A percentile compares a stretch with the other conserved stretches of the same genome.
phyloP scores from a whole-genome alignment of 92 coral and sea anemone genomes.

The Porites lobata region DNA sequence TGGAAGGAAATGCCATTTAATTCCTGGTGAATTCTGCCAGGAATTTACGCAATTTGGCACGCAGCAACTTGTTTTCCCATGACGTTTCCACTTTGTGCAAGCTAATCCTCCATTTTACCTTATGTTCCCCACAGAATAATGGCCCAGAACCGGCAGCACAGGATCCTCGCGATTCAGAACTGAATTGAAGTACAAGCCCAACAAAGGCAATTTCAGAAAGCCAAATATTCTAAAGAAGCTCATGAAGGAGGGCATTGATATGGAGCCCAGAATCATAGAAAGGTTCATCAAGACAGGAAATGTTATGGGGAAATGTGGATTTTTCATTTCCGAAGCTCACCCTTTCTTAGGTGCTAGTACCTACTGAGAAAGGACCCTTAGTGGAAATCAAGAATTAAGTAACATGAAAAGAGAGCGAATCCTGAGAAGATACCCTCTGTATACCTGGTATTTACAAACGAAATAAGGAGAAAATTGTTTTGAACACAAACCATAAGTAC shows the following conservation, averaged over 20 bases:
- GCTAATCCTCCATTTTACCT: conserved; percentile 15
- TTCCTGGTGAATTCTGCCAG: too few relatives aligned
- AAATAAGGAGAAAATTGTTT: conserved; percentile 13
- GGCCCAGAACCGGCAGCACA: conserved; percentile 29
- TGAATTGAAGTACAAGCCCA: conserved; percentile 44
- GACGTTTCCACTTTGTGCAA: too few relatives aligned
- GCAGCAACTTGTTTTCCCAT: too few relatives aligned
- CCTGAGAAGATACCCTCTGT: conserved; percentile 32
- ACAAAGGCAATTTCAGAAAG: conserved; percentile 58
- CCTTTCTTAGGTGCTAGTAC: conserved; percentile 71
- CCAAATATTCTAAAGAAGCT: conserved; percentile 29
- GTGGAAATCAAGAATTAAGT: neutral
- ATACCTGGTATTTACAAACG: conserved; percentile 39
- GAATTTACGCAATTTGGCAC: too few relatives aligned
- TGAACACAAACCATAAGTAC: conserved; percentile 61
- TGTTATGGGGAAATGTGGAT: conserved; percentile 48
- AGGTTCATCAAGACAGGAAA: conserved; percentile 45
- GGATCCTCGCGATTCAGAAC: conserved; percentile 8
- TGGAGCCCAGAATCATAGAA: conserved; percentile 58
- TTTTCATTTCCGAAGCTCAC: conserved; percentile 56
- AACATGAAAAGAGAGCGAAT: conserved; percentile 40
- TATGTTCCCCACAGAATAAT: conserved; percentile 49
- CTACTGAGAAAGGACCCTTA: conserved; percentile 30
- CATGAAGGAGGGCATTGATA: conserved; percentile 62
- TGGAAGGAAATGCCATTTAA: too few relatives aligned